Percentiles rank a stretch among this genome's conserved stretches.
phyloP scores from a whole-genome alignment of 2,113 vertebrate genomes.

The Sakesphorus luctuosus region DNA sequence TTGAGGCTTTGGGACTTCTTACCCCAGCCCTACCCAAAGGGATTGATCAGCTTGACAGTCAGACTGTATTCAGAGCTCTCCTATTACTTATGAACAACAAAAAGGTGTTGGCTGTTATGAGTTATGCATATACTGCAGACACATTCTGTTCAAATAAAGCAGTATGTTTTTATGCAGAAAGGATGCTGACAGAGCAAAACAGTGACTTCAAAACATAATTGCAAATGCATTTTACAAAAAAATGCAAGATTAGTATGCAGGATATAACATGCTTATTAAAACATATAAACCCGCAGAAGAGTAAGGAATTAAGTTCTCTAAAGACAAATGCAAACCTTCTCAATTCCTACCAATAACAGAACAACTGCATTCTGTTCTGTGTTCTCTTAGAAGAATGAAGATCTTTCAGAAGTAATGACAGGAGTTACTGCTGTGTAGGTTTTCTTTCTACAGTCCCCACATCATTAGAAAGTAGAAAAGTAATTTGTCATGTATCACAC shows the following conservation, averaged over 20 bases:
- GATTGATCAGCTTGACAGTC: background rate
- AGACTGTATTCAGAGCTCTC: background rate
- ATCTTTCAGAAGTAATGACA: background rate
- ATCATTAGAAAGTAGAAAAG: background rate
- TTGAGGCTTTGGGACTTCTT: background rate
- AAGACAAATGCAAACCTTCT: background rate
- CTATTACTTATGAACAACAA: background rate
- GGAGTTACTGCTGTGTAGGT: background rate
- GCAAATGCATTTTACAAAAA: background rate
- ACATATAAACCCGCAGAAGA: background rate
- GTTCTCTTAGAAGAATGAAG: background rate
- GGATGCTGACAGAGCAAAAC: background rate
- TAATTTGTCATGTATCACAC: background rate
- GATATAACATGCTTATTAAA: background rate
- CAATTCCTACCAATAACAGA: background rate
- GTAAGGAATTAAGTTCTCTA: background rate
- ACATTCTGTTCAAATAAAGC: background rate
- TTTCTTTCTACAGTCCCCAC: background rate
- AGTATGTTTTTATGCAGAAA: background rate
- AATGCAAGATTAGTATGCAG: background rate
- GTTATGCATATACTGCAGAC: background rate
- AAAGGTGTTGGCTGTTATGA: background rate
- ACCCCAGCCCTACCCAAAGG: background rate
- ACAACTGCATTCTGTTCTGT: background rate
- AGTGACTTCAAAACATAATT: background rate